Percentiles rank a stretch among this genome's conserved stretches.
Evolutionary conservation across 1,140 invertebrate genomes (phyloP).

Genomic region (Cylas formicarius): DNA sequence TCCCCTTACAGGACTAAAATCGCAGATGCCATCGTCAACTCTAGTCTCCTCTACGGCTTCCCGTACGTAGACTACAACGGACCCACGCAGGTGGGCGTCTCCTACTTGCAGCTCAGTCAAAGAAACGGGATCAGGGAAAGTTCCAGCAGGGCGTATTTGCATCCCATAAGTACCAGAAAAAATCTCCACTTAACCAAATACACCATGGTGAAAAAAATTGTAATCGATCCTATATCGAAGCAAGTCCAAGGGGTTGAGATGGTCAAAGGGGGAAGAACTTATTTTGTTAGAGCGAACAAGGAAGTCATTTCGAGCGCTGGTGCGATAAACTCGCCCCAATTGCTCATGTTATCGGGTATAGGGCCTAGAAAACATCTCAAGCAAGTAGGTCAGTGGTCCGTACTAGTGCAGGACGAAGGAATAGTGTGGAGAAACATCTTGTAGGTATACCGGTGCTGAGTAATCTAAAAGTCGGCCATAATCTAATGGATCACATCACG

Average conservation of each 20-base stretch:
- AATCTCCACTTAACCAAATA: conserved; percentile 61
- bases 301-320: conserved; percentile 74
- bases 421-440: too few relatives aligned
- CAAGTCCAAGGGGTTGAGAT: conserved; percentile 58
- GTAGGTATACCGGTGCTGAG: conserved; percentile 52
- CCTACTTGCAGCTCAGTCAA: conserved; percentile 57
- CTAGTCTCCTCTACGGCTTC: conserved; percentile 58
- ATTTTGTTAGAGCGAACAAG: conserved; percentile 53
- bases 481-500: conserved; percentile 72
- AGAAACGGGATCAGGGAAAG: conserved; percentile 67
- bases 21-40: conserved; percentile 59
- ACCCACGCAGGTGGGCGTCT: conserved; percentile 54
- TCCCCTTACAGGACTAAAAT: conserved; percentile 53
- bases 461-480: conserved; percentile 70
- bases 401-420: too few relatives aligned
- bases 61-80: conserved; percentile 69
- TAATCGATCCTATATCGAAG: conserved; percentile 62
- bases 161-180: conserved; percentile 52
- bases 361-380: conserved; percentile 64
- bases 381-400: conserved; percentile 12
- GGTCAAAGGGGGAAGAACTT: conserved; percentile 45
- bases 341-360: conserved; percentile 76
- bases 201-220: conserved; percentile 60
- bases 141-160: conserved; percentile 65
- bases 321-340: conserved; percentile 65